Percentiles rank a stretch among this genome's conserved stretches.
phyloP scores from a whole-genome alignment of 2,888 invertebrate genomes.

The Heteromurus nitidus region DNA sequence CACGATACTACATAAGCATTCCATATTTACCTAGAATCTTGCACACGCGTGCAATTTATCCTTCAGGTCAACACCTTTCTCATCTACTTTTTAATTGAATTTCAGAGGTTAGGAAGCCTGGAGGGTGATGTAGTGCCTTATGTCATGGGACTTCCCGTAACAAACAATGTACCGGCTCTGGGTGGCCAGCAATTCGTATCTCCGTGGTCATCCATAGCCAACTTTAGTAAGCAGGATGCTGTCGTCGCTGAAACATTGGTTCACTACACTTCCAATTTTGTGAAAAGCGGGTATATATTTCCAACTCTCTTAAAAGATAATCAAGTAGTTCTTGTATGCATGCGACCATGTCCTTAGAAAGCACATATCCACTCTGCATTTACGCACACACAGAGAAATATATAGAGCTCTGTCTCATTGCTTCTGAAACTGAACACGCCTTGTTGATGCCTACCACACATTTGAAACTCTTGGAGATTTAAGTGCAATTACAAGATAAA shows the following conservation, averaged over 20 bases:
- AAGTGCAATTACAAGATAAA: background rate
- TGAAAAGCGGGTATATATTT: conserved; percentile 89
- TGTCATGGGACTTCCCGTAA: conserved; percentile 84
- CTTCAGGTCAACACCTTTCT: background rate
- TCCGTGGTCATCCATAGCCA: conserved; percentile 76
- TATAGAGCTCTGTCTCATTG: too few relatives aligned
- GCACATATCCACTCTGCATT: too few relatives aligned
- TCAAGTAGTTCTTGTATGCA: too few relatives aligned
- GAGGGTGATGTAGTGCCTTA: conserved; percentile 86
- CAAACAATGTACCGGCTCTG: conserved; percentile 76
- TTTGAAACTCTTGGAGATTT: too few relatives aligned
- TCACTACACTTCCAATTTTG: conserved; percentile 86
- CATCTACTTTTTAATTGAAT: conserved; percentile 37
- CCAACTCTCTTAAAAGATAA: too few relatives aligned
- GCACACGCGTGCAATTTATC: background rate
- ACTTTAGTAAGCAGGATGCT: conserved; percentile 85
- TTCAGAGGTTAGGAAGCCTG: conserved; percentile 84
- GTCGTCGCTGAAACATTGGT: conserved; percentile 85
- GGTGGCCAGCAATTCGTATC: conserved; percentile 80
- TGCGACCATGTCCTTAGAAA: too few relatives aligned
- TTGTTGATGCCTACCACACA: too few relatives aligned
- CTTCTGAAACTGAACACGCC: too few relatives aligned
- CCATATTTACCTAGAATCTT: too few relatives aligned
- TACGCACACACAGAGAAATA: too few relatives aligned
- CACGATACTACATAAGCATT: too few relatives aligned